phyloP scores from a whole-genome alignment of 2,797 vertebrate species.

The Brachymystax lenok region DNA sequence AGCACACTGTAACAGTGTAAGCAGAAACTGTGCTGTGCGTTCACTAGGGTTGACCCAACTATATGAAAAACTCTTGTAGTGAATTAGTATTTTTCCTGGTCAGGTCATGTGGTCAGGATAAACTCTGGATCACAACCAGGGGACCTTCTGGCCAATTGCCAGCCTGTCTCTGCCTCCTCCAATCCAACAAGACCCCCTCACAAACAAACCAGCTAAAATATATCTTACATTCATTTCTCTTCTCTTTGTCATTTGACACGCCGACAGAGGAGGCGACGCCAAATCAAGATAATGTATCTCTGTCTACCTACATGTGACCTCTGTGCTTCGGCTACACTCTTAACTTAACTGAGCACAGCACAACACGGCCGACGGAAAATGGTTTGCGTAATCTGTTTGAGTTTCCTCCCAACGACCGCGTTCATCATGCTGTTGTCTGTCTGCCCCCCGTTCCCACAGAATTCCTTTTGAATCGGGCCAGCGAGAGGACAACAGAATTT shows the following conservation, averaged over 20 bases:
- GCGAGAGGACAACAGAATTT: slow-evolving; percentile 40
- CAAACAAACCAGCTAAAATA: slow-evolving; percentile 4
- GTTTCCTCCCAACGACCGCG: slow-evolving; percentile 25
- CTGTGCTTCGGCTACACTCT: neutral
- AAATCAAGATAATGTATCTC: slow-evolving; percentile 34
- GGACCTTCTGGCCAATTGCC: neutral
- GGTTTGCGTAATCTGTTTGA: slow-evolving; percentile 14
- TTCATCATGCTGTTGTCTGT: slow-evolving; percentile 25
- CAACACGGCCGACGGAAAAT: neutral
- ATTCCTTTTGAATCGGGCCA: slow-evolving; percentile 35
- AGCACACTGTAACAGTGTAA: neutral
- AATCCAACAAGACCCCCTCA: slow-evolving; percentile 15
- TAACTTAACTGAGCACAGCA: neutral
- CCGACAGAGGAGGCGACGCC: slow-evolving; percentile 1
- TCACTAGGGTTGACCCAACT: no score
- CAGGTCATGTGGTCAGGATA: neutral
- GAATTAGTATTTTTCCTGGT: neutral
- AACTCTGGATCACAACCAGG: neutral
- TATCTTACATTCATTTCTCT: slow-evolving; percentile 12
- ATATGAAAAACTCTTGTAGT: no score
- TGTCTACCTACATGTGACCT: slow-evolving; percentile 10
- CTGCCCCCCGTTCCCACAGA: neutral
- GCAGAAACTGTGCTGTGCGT: no score
- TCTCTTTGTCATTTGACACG: slow-evolving; percentile 10
- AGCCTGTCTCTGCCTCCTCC: neutral